Conservation (phyloP, 1,140 invertebrate species). For the Camponotus pennsylvanicus region DNA sequence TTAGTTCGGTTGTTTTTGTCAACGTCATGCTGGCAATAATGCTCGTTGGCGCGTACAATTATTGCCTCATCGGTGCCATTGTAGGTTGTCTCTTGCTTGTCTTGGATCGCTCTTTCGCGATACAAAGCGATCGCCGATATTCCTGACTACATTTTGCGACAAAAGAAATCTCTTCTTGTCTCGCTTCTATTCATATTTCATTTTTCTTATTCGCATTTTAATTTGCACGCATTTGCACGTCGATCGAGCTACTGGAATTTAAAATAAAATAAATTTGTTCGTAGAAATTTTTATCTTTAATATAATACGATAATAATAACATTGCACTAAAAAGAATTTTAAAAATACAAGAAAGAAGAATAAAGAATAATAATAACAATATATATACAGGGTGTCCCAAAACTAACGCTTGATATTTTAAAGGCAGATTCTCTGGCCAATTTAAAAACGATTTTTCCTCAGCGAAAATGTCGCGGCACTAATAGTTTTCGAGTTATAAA, state of each 20-base stretch:
- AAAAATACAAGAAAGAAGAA: no score
- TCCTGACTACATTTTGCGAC: slow-evolving; percentile 4
- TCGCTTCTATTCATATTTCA: background rate
- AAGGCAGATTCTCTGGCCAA: no score
- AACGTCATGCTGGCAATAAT: slow-evolving; percentile 82
- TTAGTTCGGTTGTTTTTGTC: slow-evolving; percentile 78
- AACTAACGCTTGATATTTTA: no score
- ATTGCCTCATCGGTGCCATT: slow-evolving; percentile 80
- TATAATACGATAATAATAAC: no score
- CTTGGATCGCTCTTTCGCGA: slow-evolving; percentile 38
- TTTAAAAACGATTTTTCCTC: no score
- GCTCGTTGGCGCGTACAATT: slow-evolving; percentile 83
- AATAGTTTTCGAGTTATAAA: no score
- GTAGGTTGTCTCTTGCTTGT: slow-evolving; percentile 51
- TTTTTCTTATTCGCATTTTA: background rate
- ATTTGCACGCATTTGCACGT: background rate
- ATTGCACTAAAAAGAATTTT: no score
- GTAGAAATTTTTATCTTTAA: no score
- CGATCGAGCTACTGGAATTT: background rate
- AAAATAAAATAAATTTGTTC: no score
- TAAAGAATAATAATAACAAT: no score
- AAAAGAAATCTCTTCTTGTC: slow-evolving; percentile 24
- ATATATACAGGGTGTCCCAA: no score
- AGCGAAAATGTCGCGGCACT: no score
- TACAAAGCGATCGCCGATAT: slow-evolving; percentile 28